Conservation (phyloP, 2,113 vertebrate species). For the Donacobius atricapilla region DNA sequence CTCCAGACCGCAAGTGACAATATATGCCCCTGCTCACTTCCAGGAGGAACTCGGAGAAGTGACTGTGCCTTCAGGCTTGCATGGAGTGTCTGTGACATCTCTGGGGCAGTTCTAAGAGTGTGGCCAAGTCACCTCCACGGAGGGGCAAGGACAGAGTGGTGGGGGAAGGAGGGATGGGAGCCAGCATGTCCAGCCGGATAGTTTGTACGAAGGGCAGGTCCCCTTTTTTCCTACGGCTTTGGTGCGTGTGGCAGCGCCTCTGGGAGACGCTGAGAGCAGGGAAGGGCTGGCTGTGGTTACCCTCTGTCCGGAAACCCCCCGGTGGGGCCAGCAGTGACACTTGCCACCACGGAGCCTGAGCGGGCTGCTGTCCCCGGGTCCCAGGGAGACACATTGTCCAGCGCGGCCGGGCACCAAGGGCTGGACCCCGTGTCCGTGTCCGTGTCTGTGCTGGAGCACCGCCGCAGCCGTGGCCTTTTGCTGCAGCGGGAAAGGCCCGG, state of each 20-base stretch:
- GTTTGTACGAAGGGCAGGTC: not conserved
- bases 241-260: not conserved
- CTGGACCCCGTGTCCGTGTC: not conserved
- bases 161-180: not conserved
- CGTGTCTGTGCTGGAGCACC: not conserved
- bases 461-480: not conserved
- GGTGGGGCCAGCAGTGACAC: fast-evolving
- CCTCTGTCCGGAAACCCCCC: not conserved
- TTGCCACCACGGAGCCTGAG: fast-evolving
- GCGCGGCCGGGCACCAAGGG: fast-evolving
- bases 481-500: not conserved
- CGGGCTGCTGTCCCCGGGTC: not conserved
- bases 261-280: not conserved
- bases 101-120: not conserved
- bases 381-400: not conserved
- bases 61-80: not conserved
- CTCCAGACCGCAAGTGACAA: not conserved
- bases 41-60: not conserved
- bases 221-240: not conserved
- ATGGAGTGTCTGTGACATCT: not conserved
- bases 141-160: not conserved
- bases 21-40: not conserved
- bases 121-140: not conserved
- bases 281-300: not conserved
- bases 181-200: fast-evolving